These are phyloP conservation scores for Todus mexicanus DNA, from an alignment of 2,797 vertebrate species.

Conservation along the genomic window DNA sequence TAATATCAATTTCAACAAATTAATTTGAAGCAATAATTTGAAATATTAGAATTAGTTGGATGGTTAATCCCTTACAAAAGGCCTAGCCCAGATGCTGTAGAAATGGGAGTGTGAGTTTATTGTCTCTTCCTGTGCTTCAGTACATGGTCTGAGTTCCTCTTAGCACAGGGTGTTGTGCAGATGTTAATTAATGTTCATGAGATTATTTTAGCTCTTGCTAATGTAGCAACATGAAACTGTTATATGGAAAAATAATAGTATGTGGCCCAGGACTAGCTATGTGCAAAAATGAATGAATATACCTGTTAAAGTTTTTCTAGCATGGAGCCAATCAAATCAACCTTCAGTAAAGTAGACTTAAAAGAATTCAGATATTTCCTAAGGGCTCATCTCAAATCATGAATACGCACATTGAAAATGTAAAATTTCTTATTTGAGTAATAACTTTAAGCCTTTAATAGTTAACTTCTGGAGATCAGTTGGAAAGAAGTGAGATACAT, in stretches of 20 bases:
- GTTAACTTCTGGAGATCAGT: background rate
- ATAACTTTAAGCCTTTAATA: background rate
- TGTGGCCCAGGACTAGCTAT: background rate
- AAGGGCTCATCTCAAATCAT: background rate
- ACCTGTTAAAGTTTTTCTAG: background rate
- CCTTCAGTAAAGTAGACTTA: background rate
- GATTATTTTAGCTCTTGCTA: background rate
- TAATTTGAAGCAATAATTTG: background rate
- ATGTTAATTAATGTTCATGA: background rate
- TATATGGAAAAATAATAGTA: background rate
- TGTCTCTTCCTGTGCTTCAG: background rate
- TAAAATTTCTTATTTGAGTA: background rate
- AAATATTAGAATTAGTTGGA: background rate
- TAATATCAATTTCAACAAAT: background rate
- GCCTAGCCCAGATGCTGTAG: background rate
- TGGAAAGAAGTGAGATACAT: background rate
- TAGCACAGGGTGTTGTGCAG: background rate
- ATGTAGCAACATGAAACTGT: background rate
- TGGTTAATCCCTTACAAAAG: background rate
- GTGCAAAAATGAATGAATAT: background rate
- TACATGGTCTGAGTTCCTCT: background rate
- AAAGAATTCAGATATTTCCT: background rate
- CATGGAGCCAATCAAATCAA: background rate
- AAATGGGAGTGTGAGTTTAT: background rate
- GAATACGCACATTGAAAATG: background rate